A percentile compares a stretch with the other conserved stretches of the same genome.
Evolutionary conservation across 2,888 invertebrate genomes (phyloP).

Genomic region (Ashinkailepas kermadecensis): DNA sequence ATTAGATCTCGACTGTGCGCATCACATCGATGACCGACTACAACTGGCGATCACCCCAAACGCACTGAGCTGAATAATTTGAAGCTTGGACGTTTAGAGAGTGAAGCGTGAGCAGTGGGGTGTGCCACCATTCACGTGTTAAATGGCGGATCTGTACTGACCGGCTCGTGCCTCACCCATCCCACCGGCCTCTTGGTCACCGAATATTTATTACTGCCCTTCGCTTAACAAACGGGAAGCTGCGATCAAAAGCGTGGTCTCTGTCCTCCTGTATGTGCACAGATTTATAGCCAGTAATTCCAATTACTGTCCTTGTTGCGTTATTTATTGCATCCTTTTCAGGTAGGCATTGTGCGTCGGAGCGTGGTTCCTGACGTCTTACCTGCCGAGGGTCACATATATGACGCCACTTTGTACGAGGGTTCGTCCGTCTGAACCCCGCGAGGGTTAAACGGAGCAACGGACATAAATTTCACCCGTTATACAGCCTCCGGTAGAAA

Average conservation of each 20-base stretch:
- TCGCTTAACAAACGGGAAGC: neutral
- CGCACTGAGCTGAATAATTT: no score
- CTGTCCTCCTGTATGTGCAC: neutral
- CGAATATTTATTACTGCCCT: neutral
- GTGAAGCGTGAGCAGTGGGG: no score
- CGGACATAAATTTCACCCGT: neutral
- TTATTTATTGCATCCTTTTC: conserved; percentile 1
- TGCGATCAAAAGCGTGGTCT: neutral
- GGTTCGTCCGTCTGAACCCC: neutral
- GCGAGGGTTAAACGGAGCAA: neutral
- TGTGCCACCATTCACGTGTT: no score
- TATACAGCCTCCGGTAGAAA: neutral
- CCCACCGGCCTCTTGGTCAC: neutral
- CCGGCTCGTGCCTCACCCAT: no score
- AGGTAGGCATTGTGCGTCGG: neutral
- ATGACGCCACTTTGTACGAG: neutral
- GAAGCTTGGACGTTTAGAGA: no score
- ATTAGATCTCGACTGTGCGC: no score
- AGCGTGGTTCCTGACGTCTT: neutral
- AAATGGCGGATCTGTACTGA: no score
- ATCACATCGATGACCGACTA: no score
- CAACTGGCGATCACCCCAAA: no score
- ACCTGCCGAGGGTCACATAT: neutral
- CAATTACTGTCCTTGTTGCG: neutral
- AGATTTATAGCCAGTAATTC: neutral